Evolutionary conservation across 2,797 vertebrate species (phyloP).

Genomic region (Pseudochirops cupreus): DNA sequence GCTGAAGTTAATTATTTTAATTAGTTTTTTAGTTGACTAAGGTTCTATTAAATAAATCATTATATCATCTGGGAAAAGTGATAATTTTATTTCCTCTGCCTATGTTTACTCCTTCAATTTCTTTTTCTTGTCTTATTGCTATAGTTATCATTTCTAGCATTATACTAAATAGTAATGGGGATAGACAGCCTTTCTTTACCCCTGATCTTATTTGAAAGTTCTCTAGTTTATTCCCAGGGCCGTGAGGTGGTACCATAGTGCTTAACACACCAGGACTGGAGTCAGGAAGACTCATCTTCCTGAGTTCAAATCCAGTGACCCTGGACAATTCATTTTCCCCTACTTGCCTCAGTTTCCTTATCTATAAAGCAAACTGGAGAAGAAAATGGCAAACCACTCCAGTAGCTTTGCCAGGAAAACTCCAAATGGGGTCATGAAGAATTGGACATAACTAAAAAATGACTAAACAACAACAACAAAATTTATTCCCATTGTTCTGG

Average conservation of each 20-base stretch:
- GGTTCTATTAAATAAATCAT: not conserved
- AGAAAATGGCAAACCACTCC: not conserved
- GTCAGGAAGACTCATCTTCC: not conserved
- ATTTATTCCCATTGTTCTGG: not conserved
- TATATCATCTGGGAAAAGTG: not conserved
- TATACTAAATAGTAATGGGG: not conserved
- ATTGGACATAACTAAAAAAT: not conserved
- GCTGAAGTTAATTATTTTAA: not conserved
- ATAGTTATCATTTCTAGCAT: not conserved
- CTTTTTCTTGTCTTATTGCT: not conserved
- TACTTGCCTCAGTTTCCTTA: not conserved
- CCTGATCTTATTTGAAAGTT: not conserved
- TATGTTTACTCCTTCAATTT: not conserved
- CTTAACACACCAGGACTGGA: not conserved
- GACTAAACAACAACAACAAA: not conserved
- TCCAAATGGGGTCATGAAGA: not conserved
- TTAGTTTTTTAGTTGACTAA: conserved; percentile 1
- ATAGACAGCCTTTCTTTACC: not conserved
- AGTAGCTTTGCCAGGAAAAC: not conserved
- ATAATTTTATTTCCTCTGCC: not conserved
- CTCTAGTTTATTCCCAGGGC: not conserved
- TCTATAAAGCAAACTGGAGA: not conserved
- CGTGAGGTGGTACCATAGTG: not conserved
- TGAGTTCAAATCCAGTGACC: not conserved
- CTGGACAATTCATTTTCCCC: not conserved